Percentiles rank a stretch among this genome's conserved stretches.
These are phyloP conservation scores for Hippocampus barbouri DNA, from an alignment of 2,113 vertebrate species.

Conservation along the genomic window DNA sequence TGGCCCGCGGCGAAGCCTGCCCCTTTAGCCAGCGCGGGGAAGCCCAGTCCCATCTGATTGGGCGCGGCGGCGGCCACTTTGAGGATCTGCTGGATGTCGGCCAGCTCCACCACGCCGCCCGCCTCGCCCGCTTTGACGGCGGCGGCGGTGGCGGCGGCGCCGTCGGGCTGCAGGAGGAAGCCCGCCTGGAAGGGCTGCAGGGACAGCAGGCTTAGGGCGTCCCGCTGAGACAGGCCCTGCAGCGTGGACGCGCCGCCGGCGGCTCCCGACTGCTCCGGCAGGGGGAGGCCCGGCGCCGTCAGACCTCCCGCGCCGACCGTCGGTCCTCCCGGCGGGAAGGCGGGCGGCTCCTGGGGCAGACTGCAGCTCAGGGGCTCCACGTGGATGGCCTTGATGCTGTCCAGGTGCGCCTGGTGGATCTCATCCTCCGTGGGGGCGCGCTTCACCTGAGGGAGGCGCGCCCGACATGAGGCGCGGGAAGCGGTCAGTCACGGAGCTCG, in stretches of 20 bases:
- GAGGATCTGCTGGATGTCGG: constrained; percentile 95
- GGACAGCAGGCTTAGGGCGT: constrained; percentile 81
- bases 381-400: constrained; percentile 83
- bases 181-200: constrained; percentile 89
- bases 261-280: constrained; percentile 70
- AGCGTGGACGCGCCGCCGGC: constrained; percentile 66
- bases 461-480: not conserved
- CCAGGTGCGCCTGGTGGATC: constrained; percentile 71
- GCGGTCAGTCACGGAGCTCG: not conserved
- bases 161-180: constrained; percentile 88
- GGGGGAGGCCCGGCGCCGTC: constrained; percentile 75
- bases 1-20: constrained; percentile 61
- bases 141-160: constrained; percentile 74
- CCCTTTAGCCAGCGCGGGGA: constrained; percentile 84
- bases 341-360: constrained; percentile 86
- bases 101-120: constrained; percentile 75
- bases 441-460: constrained; percentile 60
- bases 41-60: constrained; percentile 83
- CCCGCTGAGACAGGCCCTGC: constrained; percentile 80
- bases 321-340: constrained; percentile 52
- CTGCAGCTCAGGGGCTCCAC: constrained; percentile 82
- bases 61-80: constrained; percentile 85
- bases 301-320: constrained; percentile 48
- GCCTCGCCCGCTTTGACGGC: constrained; percentile 68
- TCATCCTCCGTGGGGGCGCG: constrained; percentile 74